Evolutionary conservation across 1,140 invertebrate species (phyloP), one percentile per base, ranked within the genome.

Genomic region (Kradibia gibbosae): DNA sequence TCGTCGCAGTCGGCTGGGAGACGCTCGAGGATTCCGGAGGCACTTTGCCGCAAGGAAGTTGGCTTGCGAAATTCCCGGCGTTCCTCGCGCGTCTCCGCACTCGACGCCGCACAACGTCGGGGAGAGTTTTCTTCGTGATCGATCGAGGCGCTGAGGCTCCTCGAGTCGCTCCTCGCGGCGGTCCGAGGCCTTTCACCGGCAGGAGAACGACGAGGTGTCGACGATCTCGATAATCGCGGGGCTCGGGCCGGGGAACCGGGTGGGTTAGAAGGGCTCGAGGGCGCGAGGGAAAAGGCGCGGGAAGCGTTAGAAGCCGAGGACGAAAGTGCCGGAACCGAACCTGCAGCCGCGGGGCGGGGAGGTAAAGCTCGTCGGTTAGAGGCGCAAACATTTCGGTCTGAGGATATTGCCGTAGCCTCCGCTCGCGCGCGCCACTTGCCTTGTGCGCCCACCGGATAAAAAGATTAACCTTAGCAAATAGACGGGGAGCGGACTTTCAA

Each of bases 401-500:
- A 81, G 72, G 80, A 81, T 81, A 81, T 76, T 67, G 45, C 34
- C 31, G 39, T 31, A n/a, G n/a, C n/a, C n/a, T 39, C 55, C 50
- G 15, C 8, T 17, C 28, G 45, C 39, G 39, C 48, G 25, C 50
- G 7, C 11, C 71, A 48, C 48, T 74, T 22, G 77, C 31, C 62
- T 67, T 55, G 55, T 20, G 34, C 55, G 53, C 34, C 80, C 25
- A 81, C 45, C 72, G 60, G 72, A 81, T 81, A 81, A 76, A 75
- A 81, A 81, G 72, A 81, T 81, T 81, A 81, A 36, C 80, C 80
- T n/a, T 57, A 67, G 60, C 73, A 81, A 81, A 76, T 76, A 81
- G 72, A 70, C 34, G 57, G 42, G 48, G 39, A 34, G 55, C 39
- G 39, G 67, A 60, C 78, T 73, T 73, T 17, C 57, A 75, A 80